Evolutionary conservation across 2,888 invertebrate species (phyloP), one percentile per base, ranked within the genome.

Genomic region (Lysandra bellargus): DNA sequence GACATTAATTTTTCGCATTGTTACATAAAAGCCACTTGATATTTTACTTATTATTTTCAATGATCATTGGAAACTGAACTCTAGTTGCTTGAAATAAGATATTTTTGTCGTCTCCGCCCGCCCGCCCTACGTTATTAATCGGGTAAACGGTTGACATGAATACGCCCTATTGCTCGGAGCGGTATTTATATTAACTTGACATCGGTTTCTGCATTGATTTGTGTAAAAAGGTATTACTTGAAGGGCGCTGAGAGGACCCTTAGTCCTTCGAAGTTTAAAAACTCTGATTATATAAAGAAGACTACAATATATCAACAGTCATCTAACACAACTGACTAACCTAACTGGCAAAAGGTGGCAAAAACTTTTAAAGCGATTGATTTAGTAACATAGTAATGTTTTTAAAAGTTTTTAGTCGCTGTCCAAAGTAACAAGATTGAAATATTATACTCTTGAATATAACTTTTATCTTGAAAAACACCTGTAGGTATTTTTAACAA

Each of bases 181-280:
- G 69, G 69, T 69, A 37, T 69, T 37, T 69, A 69, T 69, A 69
- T 69, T 37, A 69, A 37, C 69, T 37, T 37, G 14, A 69, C 69
- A 69, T 69, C 33, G 69, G 69, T 69, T 69, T 69, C 33, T 69
- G 69, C 69, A 69, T 69, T 69, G 17, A 69, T 69, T 69, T 37
- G 33, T 69, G 17, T 69, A 69, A 69, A 69, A 33, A 69, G 37
- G 17, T 14, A 69, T 69, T 69, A 69, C 64, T 64, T 9, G 9
- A 69, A 69, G 69, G 69, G 33, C 69, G 17, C 33, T 14, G 69
- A 37, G 30, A n/a, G 64, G 64, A 33, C 69, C 69, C 69, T 30
- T 9, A 64, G 30, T 30, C 64, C 64, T 64, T 33, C 9, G 3
- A 4, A 14, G 4, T 69, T 33, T 53, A 53, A 14, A 53, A 14